Base-by-base conservation (phyloP, 2,797 vertebrate genomes). In the Pteropus rufus region DNA sequence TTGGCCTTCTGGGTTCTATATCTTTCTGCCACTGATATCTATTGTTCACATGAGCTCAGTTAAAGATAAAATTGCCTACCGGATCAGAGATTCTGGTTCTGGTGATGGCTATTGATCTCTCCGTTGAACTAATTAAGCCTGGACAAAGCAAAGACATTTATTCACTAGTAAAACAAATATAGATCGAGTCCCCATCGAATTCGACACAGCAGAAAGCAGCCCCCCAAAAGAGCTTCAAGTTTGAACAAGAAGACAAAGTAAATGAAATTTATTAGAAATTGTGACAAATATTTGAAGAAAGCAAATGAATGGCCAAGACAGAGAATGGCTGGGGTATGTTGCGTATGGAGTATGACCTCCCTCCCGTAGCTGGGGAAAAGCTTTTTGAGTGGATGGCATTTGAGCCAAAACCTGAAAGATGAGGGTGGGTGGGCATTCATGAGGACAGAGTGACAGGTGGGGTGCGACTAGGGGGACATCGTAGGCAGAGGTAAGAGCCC, bases 41-140 rank as follows among this genome's bases (percentile, higher is more conserved):
- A 69, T 36, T 24, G 21, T 46, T 75, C 44, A 52, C 23, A 21
- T 39, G 46, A 93, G 49, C 24, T 70, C 52, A 70, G 52, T 3
- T 29, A 73, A 80, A 77, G 84, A 70, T 94, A 60, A 93, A 92
- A 44, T n/a, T 81, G 80, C 34, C 34, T 44, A 26, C 12, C 77
- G 56, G 65, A 31, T 83, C 49, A 44, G 44, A 5, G 52, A 41
- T 85, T 77, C 76, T 83, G 67, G 23, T 60, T 90, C 64, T 65
- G 70, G 46, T 73, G 15, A 26, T 72, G 75, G 12, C 44, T 79
- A 75, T 12, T 84, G 64, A 86, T 87, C 65, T 92, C 76, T 81
- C 46, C 31, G 11, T 91, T 73, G 52, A 60, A n/a, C 58, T 49
- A 85, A 80, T 88, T 70, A 95, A 87, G 39, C 21, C 77, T 39